Evolutionary conservation across 2,888 invertebrate genomes (phyloP).

Genomic region (Leptopilina syphax): DNA sequence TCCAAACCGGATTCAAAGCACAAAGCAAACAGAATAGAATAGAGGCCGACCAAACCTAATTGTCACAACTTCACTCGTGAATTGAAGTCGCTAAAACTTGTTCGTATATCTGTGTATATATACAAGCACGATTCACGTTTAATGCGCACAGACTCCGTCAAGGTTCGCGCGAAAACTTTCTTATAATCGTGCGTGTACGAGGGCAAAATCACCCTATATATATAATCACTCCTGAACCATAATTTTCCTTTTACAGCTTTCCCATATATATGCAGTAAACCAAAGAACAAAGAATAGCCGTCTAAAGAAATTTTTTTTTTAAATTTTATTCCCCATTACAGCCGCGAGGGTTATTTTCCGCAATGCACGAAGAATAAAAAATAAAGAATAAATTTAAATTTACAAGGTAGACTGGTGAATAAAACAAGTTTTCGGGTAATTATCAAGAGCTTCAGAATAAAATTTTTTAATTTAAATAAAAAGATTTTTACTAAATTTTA

Average conservation of each 20-base stretch:
- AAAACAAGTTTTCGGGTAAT: no score
- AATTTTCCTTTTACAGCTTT: constrained; percentile 6
- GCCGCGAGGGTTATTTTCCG: no score
- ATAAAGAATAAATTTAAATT: no score
- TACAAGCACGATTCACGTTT: not conserved
- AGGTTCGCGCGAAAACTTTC: constrained; percentile 9
- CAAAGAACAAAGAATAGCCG: constrained; percentile 1
- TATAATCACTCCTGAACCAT: not conserved
- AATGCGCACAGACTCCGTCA: not conserved
- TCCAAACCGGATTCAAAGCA: constrained; percentile 26
- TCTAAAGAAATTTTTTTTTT: no score
- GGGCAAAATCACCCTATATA: constrained; percentile 16
- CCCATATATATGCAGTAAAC: constrained; percentile 1
- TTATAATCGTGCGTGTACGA: not conserved
- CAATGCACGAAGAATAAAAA: no score
- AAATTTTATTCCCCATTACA: no score
- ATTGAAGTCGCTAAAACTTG: constrained; percentile 17
- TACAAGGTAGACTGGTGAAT: no score
- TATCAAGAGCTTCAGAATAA: no score
- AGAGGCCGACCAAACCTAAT: constrained; percentile 25
- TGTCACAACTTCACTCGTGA: constrained; percentile 9
- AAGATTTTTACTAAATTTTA: no score
- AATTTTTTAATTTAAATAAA: no score
- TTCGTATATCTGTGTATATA: not conserved
- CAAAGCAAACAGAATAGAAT: constrained; percentile 33